Evolutionary conservation across 2,888 invertebrate genomes (phyloP).

Genomic region (Alcis repandata): DNA sequence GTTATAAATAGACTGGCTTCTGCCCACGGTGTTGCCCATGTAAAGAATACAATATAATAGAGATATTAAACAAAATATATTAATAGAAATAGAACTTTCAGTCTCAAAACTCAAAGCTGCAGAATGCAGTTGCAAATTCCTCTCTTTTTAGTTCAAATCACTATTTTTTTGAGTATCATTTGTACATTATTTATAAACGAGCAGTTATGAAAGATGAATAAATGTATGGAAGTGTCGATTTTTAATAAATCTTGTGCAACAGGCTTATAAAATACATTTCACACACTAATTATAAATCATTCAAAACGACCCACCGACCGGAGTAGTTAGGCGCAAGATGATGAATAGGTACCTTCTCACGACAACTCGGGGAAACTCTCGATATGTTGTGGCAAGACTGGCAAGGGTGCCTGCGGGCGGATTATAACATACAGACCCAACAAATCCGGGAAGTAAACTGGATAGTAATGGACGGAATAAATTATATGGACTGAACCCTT

Average conservation of each 20-base stretch:
- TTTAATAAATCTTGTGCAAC: neutral
- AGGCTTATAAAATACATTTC: neutral
- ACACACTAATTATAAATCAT: neutral
- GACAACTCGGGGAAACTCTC: constrained; percentile 5
- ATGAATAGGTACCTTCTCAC: constrained; percentile 1
- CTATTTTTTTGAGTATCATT: too few species aligned
- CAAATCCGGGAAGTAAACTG: constrained; percentile 54
- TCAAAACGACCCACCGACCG: neutral
- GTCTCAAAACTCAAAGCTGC: too few species aligned
- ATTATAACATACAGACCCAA: constrained; percentile 41
- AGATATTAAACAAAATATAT: too few species aligned
- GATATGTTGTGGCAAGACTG: constrained; percentile 32
- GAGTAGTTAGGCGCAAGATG: neutral
- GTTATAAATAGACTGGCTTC: too few species aligned
- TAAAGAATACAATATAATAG: too few species aligned
- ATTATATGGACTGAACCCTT: constrained; percentile 50
- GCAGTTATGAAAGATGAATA: too few species aligned
- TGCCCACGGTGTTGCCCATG: too few species aligned
- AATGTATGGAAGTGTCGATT: too few species aligned
- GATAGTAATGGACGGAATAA: constrained; percentile 58
- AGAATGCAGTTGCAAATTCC: too few species aligned
- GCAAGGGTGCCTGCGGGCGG: constrained; percentile 31
- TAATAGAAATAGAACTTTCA: too few species aligned
- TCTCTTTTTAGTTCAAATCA: too few species aligned
- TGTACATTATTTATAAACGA: too few species aligned